phyloP scores from a whole-genome alignment of 1,140 invertebrate species.

The Drosophila asahinai region DNA sequence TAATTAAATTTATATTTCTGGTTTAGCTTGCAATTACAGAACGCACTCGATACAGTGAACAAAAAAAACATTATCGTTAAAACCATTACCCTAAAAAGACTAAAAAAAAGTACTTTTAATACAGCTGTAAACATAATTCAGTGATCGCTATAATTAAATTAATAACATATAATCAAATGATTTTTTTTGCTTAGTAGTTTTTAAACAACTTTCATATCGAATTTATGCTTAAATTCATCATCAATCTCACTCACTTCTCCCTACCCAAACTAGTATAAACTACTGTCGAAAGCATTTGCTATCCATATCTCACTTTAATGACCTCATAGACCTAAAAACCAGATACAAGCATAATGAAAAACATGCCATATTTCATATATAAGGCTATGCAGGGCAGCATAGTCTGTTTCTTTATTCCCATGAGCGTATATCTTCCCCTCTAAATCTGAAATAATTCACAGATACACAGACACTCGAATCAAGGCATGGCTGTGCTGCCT shows the following conservation, averaged over 20 bases:
- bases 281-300: not conserved
- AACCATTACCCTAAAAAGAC: not conserved
- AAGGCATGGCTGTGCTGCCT: constrained; percentile 7
- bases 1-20: not conserved
- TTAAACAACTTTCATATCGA: not conserved
- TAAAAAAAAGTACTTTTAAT: too few species aligned
- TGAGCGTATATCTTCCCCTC: constrained; percentile 33
- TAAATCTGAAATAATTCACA: constrained; percentile 35
- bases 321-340: constrained; percentile 28
- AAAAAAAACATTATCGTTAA: not conserved
- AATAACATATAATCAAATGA: too few species aligned
- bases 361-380: not conserved
- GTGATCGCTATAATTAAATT: too few species aligned
- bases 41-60: not conserved
- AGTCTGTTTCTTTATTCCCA: constrained; percentile 48
- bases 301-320: constrained; percentile 40
- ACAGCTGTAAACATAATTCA: not conserved
- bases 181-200: not conserved
- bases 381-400: constrained; percentile 9
- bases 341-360: constrained; percentile 11
- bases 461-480: constrained; percentile 22
- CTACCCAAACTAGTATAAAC: not conserved
- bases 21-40: not conserved
- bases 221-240: not conserved
- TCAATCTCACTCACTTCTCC: not conserved